phyloP scores from a whole-genome alignment of 2,888 invertebrate genomes.

The Cephalotes varians region DNA sequence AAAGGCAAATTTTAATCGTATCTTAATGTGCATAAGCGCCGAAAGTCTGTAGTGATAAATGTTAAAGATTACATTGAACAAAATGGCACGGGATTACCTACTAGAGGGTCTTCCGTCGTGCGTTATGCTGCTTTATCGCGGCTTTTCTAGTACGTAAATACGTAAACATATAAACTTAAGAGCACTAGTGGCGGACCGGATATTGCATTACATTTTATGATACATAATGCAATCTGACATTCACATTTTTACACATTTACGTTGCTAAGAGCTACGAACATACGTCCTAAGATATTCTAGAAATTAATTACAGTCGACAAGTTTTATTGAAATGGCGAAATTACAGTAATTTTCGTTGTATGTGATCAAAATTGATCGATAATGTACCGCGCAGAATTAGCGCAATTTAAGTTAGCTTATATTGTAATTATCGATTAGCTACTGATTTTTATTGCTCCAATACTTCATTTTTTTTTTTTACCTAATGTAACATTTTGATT shows the following conservation, averaged over 20 bases:
- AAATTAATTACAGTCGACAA: not conserved
- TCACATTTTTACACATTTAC: not conserved
- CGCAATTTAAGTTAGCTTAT: not conserved
- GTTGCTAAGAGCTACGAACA: not conserved
- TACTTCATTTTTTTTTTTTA: not conserved
- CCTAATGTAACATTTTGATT: not conserved
- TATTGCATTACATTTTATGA: not conserved
- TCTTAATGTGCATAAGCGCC: not conserved
- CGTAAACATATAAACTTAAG: slow-evolving; percentile 20
- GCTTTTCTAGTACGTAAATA: slow-evolving; percentile 27
- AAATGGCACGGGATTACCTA: not conserved
- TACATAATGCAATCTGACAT: not conserved
- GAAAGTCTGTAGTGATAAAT: not conserved
- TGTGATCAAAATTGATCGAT: not conserved
- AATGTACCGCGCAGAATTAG: not conserved
- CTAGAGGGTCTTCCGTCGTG: not conserved
- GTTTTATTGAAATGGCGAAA: not conserved
- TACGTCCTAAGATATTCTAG: too few species aligned
- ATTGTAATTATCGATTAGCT: not conserved
- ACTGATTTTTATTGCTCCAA: not conserved
- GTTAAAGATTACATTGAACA: slow-evolving; percentile 15
- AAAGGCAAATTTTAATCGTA: not conserved
- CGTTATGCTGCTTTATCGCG: not conserved
- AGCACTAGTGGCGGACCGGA: slow-evolving; percentile 1
- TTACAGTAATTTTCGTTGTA: not conserved